A percentile compares a stretch with the other conserved stretches of the same genome.
These are phyloP conservation scores for Philaethria dido DNA, from an alignment of 2,888 invertebrate genomes.

Conservation along the genomic window DNA sequence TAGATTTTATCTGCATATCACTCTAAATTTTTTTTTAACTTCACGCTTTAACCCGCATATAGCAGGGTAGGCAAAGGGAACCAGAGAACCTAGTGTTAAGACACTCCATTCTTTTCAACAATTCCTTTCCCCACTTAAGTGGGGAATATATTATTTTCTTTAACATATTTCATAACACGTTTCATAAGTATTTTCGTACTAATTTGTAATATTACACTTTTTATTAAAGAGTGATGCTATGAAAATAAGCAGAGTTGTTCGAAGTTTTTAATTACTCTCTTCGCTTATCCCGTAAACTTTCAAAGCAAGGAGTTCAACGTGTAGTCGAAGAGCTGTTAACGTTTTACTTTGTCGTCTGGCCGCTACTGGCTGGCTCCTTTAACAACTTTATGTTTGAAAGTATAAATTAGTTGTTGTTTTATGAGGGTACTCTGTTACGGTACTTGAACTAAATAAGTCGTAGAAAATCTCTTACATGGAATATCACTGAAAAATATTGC, in stretches of 20 bases:
- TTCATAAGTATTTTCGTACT: background rate
- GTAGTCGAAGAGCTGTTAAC: slow-evolving; percentile 29
- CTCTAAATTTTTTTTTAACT: too few relatives aligned
- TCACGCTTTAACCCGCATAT: too few relatives aligned
- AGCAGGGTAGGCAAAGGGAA: too few relatives aligned
- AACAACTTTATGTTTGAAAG: slow-evolving; percentile 36
- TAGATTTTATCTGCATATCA: too few relatives aligned
- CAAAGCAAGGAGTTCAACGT: slow-evolving; percentile 34
- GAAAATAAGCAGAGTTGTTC: slow-evolving; percentile 31
- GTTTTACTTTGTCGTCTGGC: slow-evolving; percentile 33
- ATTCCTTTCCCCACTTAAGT: too few relatives aligned
- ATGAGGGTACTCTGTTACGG: slow-evolving; percentile 29
- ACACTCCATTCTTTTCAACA: too few relatives aligned
- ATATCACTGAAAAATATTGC: slow-evolving; percentile 18
- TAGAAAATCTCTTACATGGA: slow-evolving; percentile 20
- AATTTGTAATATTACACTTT: slow-evolving; percentile 24
- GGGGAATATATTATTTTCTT: background rate
- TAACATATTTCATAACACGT: background rate
- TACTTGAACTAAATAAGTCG: slow-evolving; percentile 22
- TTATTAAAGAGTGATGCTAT: slow-evolving; percentile 14
- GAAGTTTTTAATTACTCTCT: slow-evolving; percentile 39
- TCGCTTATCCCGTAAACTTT: slow-evolving; percentile 36
- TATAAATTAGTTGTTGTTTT: slow-evolving; percentile 33
- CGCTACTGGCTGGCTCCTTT: slow-evolving; percentile 29
- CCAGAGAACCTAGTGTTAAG: too few relatives aligned